Percentiles rank a stretch among this genome's conserved stretches.
These are phyloP conservation scores for Furcifer pardalis DNA, from an alignment of 2,797 vertebrate species.

Conservation along the genomic window DNA sequence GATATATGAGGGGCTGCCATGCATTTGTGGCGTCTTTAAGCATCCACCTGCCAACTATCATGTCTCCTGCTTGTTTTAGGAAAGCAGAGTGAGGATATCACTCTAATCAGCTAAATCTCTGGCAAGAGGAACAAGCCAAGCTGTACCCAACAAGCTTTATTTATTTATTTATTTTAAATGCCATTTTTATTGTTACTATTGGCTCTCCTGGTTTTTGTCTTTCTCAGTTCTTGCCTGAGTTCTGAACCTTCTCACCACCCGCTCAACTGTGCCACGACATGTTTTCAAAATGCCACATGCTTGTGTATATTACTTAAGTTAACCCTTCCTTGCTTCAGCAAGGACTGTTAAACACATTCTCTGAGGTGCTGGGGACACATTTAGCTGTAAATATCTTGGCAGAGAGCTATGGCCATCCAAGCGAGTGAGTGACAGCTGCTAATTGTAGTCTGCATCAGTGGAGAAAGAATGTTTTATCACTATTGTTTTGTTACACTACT, in stretches of 20 bases:
- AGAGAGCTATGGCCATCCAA: neutral
- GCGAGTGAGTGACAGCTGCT: neutral
- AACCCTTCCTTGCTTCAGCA: neutral
- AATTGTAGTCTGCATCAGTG: neutral
- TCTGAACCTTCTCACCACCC: neutral
- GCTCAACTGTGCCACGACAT: neutral
- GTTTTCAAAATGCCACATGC: neutral
- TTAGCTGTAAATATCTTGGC: neutral
- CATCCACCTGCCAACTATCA: neutral
- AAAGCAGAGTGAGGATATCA: neutral
- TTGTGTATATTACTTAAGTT: neutral
- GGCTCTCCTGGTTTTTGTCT: neutral
- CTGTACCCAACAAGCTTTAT: neutral
- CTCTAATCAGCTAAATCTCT: neutral
- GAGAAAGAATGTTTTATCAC: neutral
- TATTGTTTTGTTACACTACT: neutral
- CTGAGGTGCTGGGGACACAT: neutral
- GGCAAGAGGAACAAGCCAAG: constrained; percentile 4
- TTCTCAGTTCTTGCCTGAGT: neutral
- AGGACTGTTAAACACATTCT: neutral
- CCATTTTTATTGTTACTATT: neutral
- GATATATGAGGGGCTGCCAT: neutral
- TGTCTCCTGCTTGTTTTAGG: neutral
- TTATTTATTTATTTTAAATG: too few species aligned
- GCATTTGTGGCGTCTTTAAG: neutral